phyloP scores from a whole-genome alignment of 1,140 invertebrate genomes.

The Acyrthosiphon pisum region DNA sequence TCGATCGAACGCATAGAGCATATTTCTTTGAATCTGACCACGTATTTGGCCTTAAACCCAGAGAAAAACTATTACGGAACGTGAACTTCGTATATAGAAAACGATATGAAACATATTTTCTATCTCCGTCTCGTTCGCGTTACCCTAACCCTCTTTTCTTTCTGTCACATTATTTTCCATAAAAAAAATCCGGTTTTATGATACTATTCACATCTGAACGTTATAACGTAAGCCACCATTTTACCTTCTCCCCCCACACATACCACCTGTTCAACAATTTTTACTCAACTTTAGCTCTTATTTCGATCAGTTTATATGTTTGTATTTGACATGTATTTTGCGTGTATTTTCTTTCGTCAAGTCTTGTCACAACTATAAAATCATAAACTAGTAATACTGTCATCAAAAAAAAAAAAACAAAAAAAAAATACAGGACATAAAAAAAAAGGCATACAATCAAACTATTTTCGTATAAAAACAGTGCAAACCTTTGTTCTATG shows the following conservation, averaged over 20 bases:
- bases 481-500: neutral
- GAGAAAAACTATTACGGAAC: constrained; percentile 34
- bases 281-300: neutral
- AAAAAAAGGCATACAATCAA: neutral
- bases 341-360: neutral
- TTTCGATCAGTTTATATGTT: neutral
- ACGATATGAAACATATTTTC: constrained; percentile 44
- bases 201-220: neutral
- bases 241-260: neutral
- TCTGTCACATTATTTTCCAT: constrained; percentile 32
- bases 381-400: neutral
- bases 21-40: constrained; percentile 29
- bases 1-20: neutral
- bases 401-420: neutral
- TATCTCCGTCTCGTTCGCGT: constrained; percentile 4
- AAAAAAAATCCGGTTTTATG: constrained; percentile 43
- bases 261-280: neutral
- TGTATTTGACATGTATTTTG: neutral
- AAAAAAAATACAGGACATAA: neutral
- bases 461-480: neutral
- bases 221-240: constrained; percentile 9
- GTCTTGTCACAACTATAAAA: neutral
- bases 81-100: neutral
- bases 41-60: constrained; percentile 19
- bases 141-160: neutral